phyloP scores from a whole-genome alignment of 2,888 invertebrate genomes.

The Biston stratarius region DNA sequence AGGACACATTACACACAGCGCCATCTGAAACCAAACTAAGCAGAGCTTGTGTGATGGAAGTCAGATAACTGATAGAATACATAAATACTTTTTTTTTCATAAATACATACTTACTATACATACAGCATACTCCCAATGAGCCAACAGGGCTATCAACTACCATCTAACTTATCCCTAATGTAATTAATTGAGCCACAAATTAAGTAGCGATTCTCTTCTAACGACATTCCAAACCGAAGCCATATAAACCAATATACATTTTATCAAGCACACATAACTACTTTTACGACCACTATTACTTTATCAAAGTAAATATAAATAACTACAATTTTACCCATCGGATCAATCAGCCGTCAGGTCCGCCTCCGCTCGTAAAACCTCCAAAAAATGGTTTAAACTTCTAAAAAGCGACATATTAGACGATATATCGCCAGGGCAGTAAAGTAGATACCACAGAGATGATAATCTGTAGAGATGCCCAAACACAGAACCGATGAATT shows the following conservation, averaged over 20 bases:
- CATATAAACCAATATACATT: slow-evolving; percentile 21
- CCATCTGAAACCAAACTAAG: no score
- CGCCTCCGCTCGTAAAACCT: slow-evolving; percentile 43
- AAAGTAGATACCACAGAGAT: slow-evolving; percentile 42
- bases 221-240: slow-evolving; percentile 16
- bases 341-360: slow-evolving; percentile 41
- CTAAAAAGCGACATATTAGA: slow-evolving; percentile 20
- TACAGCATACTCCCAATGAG: no score
- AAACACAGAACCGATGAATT: no score
- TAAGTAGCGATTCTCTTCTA: slow-evolving; percentile 19
- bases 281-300: slow-evolving; percentile 26
- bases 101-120: no score
- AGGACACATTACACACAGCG: no score
- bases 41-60: no score
- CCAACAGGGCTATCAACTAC: no score
- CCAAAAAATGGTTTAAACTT: slow-evolving; percentile 26
- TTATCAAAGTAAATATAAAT: slow-evolving; percentile 40
- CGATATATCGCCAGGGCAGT: slow-evolving; percentile 22
- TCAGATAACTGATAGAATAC: no score
- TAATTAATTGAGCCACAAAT: slow-evolving; percentile 10
- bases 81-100: no score
- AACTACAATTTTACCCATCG: slow-evolving; percentile 33
- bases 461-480: no score
- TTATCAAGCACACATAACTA: slow-evolving; percentile 17
- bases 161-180: neutral